These are phyloP conservation scores for Egretta garzetta DNA, from an alignment of 2,113 vertebrate genomes.

Conservation along the genomic window DNA sequence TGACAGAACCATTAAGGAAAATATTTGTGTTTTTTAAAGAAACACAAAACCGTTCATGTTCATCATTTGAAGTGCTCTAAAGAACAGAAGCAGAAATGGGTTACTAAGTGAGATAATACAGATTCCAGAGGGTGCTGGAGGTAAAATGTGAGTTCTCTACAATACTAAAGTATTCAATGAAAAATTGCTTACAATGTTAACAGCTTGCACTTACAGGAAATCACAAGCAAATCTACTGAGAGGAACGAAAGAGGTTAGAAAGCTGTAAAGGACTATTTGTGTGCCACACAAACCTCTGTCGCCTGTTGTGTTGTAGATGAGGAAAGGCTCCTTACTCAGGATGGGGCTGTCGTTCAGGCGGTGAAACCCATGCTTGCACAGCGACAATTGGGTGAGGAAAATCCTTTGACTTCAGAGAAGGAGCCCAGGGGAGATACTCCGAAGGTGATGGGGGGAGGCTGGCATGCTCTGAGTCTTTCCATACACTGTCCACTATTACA, in stretches of 20 bases:
- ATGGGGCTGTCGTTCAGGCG: neutral
- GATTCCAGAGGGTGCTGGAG: neutral
- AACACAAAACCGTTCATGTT: neutral
- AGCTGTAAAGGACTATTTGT: neutral
- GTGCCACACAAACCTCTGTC: neutral
- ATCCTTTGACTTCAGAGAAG: neutral
- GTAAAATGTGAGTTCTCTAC: neutral
- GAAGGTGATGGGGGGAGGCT: neutral
- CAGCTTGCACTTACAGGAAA: neutral
- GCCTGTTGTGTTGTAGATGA: neutral
- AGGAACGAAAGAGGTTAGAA: neutral
- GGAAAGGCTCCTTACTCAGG: neutral
- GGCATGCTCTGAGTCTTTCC: neutral
- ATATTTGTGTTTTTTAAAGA: neutral
- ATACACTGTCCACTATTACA: neutral
- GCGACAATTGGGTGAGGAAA: neutral
- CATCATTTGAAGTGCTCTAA: neutral
- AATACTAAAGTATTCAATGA: neutral
- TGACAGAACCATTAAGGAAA: neutral
- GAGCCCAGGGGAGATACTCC: neutral
- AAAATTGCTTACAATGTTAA: neutral
- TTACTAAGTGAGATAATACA: neutral
- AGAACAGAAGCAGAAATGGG: neutral
- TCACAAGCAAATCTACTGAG: neutral
- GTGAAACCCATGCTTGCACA: fast-evolving